Evolutionary conservation across 2,888 invertebrate genomes (phyloP), one percentile per base, ranked within the genome.

Genomic region (Lottia gigantea): DNA sequence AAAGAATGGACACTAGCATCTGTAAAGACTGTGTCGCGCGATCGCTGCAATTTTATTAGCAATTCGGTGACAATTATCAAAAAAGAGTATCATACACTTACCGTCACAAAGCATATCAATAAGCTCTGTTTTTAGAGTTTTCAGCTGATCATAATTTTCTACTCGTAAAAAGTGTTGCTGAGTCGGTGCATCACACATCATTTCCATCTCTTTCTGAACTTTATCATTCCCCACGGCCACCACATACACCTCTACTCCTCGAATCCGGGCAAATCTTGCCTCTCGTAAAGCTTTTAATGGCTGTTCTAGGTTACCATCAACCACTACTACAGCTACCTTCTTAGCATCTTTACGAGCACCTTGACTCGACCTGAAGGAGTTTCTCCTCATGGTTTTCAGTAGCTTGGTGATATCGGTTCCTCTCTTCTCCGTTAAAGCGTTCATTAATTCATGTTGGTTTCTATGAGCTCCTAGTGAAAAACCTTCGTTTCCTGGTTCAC

Each of bases 111-210:
- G 70, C 15, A 80, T 75, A 68, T 82, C 77, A 67, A 81, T 72
- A 31, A 85, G 71, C 55, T 74, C 74, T 31, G 80, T 76, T 69
- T 79, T 78, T 62, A 85, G 70, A 4, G 73, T 73, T 23, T 73
- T 67, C 16, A 85, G 77, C 8, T 78, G 76, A 45, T 74, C 75
- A 71, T 85, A 85, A 70, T 78, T 73, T 25, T 75, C 72, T 3
- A 84, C 82, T 66, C 80, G 78, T 76, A 80, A 83, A 74, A 83
- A 82, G 66, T 82, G 82, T 46, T 83, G 77, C 67, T 76, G 77
- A 0, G 79, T 74, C 0, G 84, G 82, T 25, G 80, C 78, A 68
- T 81, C 82, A 70, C 82, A 82, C 82, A 84, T 82, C 80, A 82
- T 79, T 63, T 74, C 71, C 46, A 83, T 66, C 71, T 84, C 82